These are phyloP conservation scores for Poecilia wingei DNA, from an alignment of 2,797 vertebrate genomes.

Conservation along the genomic window DNA sequence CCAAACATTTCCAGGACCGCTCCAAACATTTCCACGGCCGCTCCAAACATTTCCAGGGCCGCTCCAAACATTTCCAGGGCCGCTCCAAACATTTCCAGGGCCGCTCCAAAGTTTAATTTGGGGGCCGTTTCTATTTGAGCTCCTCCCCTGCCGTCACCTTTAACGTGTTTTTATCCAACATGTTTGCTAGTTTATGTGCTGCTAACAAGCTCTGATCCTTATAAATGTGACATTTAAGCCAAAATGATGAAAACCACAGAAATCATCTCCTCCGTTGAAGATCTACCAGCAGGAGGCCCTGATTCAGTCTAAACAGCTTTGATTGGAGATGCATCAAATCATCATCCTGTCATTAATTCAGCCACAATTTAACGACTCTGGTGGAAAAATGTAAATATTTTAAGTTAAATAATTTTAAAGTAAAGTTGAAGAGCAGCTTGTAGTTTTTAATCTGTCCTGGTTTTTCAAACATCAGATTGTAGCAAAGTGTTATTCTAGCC, in stretches of 20 bases:
- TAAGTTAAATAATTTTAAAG: no score
- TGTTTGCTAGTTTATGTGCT: not conserved
- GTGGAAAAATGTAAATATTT: not conserved
- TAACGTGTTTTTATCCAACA: not conserved
- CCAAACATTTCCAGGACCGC: no score
- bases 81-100: not conserved
- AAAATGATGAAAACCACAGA: not conserved
- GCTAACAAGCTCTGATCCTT: not conserved
- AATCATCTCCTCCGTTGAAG: not conserved
- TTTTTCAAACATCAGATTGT: no score
- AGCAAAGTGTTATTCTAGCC: no score
- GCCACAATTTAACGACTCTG: not conserved
- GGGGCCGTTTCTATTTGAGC: not conserved
- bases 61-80: not conserved
- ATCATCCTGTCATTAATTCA: not conserved
- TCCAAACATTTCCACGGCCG: no score
- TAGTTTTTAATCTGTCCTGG: no score
- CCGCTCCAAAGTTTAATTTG: not conserved
- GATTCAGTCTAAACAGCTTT: not conserved
- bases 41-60: no score
- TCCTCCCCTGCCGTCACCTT: not conserved
- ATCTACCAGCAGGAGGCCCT: not conserved
- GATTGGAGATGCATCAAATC: not conserved
- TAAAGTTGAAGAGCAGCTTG: no score
- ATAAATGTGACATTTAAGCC: not conserved